These are phyloP conservation scores for Drosophila borealis DNA, from an alignment of 2,888 invertebrate species.

Conservation along the genomic window DNA sequence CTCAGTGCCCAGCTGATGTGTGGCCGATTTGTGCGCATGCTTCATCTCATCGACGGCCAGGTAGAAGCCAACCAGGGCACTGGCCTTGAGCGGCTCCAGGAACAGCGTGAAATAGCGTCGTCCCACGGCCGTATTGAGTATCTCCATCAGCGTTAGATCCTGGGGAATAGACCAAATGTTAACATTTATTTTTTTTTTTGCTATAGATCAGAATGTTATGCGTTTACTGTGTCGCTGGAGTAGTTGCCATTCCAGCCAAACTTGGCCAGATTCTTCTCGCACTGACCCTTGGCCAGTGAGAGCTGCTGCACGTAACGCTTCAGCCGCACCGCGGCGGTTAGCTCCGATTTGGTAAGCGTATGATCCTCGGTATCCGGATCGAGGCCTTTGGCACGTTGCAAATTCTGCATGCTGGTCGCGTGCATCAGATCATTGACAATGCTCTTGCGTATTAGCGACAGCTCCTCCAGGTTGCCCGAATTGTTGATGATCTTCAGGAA, in stretches of 20 bases:
- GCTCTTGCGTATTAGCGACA: constrained; percentile 93
- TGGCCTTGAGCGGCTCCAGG: constrained; percentile 92
- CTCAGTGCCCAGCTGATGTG: constrained; percentile 95
- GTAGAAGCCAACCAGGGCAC: constrained; percentile 94
- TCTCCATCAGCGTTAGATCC: constrained; percentile 90
- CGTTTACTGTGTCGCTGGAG: constrained; percentile 84
- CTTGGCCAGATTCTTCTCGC: constrained; percentile 90
- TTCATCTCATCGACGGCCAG: constrained; percentile 93
- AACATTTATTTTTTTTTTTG: not conserved
- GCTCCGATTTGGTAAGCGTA: constrained; percentile 90
- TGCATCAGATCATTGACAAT: constrained; percentile 97
- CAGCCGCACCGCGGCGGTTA: constrained; percentile 92
- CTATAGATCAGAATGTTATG: not conserved
- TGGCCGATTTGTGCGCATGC: constrained; percentile 90
- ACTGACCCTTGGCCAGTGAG: constrained; percentile 92
- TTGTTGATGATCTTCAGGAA: constrained; percentile 93
- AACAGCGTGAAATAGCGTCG: constrained; percentile 92
- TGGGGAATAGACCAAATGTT: constrained; percentile 75
- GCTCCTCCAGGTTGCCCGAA: constrained; percentile 92
- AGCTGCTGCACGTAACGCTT: constrained; percentile 94
- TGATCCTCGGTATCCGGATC: constrained; percentile 85
- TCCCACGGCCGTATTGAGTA: constrained; percentile 92
- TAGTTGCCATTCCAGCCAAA: constrained; percentile 92
- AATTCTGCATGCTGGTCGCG: constrained; percentile 95
- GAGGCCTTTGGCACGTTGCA: constrained; percentile 91